These are phyloP conservation scores for Drosophila greeni DNA, from an alignment of 2,888 invertebrate species.

Conservation along the genomic window DNA sequence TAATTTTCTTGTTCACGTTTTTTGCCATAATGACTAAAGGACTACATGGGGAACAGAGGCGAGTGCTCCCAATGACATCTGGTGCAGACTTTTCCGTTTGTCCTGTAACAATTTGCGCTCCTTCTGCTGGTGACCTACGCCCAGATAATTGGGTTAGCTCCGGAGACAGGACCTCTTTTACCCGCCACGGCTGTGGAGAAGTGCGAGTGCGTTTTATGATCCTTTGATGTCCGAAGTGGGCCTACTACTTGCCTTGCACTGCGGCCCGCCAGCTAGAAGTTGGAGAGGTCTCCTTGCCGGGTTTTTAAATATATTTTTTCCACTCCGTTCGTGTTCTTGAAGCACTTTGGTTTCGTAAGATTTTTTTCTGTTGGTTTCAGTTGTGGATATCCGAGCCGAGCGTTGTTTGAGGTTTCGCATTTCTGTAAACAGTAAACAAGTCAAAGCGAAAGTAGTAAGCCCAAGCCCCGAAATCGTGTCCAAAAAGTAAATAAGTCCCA, in stretches of 20 bases:
- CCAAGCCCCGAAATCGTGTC: slow-evolving; percentile 24
- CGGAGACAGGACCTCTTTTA: slow-evolving; percentile 38
- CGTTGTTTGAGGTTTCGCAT: slow-evolving; percentile 67
- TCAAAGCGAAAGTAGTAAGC: slow-evolving; percentile 31
- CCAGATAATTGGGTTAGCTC: slow-evolving; percentile 66
- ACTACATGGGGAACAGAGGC: slow-evolving; percentile 55
- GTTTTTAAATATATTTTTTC: slow-evolving; percentile 26
- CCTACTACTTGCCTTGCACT: slow-evolving; percentile 28
- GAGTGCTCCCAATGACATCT: slow-evolving; percentile 66
- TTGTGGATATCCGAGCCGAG: slow-evolving; percentile 15
- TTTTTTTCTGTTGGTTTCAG: slow-evolving; percentile 29
- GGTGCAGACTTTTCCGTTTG: slow-evolving; percentile 59
- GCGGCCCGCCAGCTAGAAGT: neutral
- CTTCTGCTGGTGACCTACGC: slow-evolving; percentile 18
- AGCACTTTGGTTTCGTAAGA: slow-evolving; percentile 54
- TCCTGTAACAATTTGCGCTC: slow-evolving; percentile 33
- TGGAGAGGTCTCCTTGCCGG: slow-evolving; percentile 18
- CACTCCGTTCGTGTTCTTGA: slow-evolving; percentile 2
- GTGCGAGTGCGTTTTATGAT: slow-evolving; percentile 38
- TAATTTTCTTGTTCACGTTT: slow-evolving; percentile 17
- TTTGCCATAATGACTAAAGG: slow-evolving; percentile 55
- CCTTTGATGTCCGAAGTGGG: slow-evolving; percentile 31
- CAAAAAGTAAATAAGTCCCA: slow-evolving; percentile 29
- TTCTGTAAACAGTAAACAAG: slow-evolving; percentile 68
- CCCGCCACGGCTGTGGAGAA: neutral